These are phyloP conservation scores for Glomeris marginata DNA, from an alignment of 2,888 invertebrate genomes.

Conservation along the genomic window DNA sequence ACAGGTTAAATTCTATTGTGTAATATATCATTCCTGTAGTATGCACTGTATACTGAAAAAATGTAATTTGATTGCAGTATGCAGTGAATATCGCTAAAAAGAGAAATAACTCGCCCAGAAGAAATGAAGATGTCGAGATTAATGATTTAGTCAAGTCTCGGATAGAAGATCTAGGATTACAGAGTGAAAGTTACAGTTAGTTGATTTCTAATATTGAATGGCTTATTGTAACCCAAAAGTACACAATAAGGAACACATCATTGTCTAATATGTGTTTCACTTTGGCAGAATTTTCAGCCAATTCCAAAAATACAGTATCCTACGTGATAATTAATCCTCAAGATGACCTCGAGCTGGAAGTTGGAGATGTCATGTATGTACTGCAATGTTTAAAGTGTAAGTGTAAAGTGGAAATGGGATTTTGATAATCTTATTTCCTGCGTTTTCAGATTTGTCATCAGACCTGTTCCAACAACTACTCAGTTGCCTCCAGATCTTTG, in stretches of 20 bases:
- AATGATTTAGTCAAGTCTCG: conserved; percentile 84
- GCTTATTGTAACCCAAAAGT: too few species aligned
- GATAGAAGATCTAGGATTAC: conserved; percentile 85
- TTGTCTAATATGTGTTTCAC: too few species aligned
- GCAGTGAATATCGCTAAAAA: conserved; percentile 40
- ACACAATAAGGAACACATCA: too few species aligned
- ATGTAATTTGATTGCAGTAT: conserved; percentile 81
- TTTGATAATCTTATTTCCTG: background rate
- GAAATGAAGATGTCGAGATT: conserved; percentile 50
- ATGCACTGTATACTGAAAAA: conserved; percentile 37
- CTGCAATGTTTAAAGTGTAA: background rate
- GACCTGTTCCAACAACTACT: conserved; percentile 1
- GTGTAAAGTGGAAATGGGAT: background rate
- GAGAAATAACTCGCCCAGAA: background rate
- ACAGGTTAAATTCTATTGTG: conserved; percentile 62
- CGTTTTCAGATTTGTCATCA: conserved; percentile 3
- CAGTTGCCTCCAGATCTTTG: background rate
- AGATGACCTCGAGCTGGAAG: conserved; percentile 86
- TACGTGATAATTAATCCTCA: conserved; percentile 98
- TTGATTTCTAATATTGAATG: conserved; percentile 3
- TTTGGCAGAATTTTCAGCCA: conserved; percentile 79
- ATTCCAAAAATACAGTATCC: conserved; percentile 63
- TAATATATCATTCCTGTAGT: too few species aligned
- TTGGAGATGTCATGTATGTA: conserved; percentile 85
- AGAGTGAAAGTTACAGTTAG: conserved; percentile 63